Evolutionary conservation across 2,113 vertebrate species (phyloP).

Genomic region (Scalopus aquaticus): DNA sequence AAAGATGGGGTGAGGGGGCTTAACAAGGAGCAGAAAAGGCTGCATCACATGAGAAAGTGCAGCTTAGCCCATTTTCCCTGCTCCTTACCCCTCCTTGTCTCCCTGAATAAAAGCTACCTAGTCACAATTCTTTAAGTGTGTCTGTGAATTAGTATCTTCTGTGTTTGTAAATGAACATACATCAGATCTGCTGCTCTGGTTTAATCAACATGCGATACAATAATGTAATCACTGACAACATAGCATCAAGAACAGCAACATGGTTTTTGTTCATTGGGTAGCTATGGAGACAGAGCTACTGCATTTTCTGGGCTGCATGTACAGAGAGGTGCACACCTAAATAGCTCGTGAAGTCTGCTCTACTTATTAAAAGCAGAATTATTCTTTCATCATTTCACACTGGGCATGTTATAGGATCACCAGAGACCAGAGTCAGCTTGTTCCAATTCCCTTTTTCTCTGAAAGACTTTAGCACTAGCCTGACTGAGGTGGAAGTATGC

Average conservation of each 20-base stretch:
- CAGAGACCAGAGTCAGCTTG: background rate
- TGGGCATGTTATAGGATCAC: background rate
- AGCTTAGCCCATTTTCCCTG: background rate
- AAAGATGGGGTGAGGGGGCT: background rate
- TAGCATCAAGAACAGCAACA: background rate
- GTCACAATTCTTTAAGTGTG: background rate
- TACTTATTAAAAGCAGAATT: background rate
- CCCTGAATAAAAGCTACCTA: background rate
- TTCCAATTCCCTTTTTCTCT: background rate
- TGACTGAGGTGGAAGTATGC: background rate
- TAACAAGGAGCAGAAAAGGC: background rate
- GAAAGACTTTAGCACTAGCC: background rate
- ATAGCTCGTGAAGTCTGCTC: background rate
- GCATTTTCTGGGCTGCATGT: background rate
- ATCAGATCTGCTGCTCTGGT: background rate
- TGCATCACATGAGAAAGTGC: background rate
- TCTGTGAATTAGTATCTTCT: background rate
- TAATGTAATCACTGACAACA: background rate
- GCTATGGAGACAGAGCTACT: background rate
- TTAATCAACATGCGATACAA: conserved; percentile 38
- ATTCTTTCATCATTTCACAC: background rate
- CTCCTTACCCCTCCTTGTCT: background rate
- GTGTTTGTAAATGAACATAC: background rate
- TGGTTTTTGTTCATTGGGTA: background rate
- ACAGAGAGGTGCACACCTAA: background rate